These are phyloP conservation scores for Turdus rufiventris DNA, from an alignment of 2,113 vertebrate species.

Conservation along the genomic window DNA sequence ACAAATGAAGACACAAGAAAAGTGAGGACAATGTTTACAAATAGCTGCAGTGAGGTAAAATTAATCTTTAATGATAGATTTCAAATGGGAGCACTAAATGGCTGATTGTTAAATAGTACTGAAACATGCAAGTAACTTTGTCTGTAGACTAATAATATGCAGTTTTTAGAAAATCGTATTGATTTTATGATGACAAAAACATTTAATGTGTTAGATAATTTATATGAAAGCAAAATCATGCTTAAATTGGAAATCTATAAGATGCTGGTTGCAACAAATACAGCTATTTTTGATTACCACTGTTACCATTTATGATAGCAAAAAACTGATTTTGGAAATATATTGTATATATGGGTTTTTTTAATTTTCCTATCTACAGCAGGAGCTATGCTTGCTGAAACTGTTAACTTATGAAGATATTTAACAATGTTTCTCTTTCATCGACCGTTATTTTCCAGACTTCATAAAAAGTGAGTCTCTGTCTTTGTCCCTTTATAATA, in stretches of 20 bases:
- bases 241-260: slow-evolving; percentile 50
- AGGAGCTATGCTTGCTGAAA: neutral
- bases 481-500: neutral
- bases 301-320: neutral
- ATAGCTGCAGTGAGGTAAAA: slow-evolving; percentile 22
- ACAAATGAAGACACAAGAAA: slow-evolving; percentile 26
- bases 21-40: slow-evolving; percentile 27
- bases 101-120: slow-evolving; percentile 44
- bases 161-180: slow-evolving; percentile 44
- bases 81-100: slow-evolving; percentile 32
- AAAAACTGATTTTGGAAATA: neutral
- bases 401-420: neutral
- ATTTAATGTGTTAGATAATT: slow-evolving; percentile 24
- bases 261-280: neutral
- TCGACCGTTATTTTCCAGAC: neutral
- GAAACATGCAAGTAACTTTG: slow-evolving; percentile 15
- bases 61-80: slow-evolving; percentile 40
- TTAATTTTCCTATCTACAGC: neutral
- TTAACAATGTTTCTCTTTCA: neutral
- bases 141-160: slow-evolving; percentile 9
- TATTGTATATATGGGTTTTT: neutral
- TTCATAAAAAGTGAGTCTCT: neutral
- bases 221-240: slow-evolving; percentile 18
- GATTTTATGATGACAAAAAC: slow-evolving; percentile 46
- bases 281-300: neutral